These are phyloP conservation scores for Cataglyphis altisquamis DNA, from an alignment of 2,888 invertebrate species.

Conservation along the genomic window DNA sequence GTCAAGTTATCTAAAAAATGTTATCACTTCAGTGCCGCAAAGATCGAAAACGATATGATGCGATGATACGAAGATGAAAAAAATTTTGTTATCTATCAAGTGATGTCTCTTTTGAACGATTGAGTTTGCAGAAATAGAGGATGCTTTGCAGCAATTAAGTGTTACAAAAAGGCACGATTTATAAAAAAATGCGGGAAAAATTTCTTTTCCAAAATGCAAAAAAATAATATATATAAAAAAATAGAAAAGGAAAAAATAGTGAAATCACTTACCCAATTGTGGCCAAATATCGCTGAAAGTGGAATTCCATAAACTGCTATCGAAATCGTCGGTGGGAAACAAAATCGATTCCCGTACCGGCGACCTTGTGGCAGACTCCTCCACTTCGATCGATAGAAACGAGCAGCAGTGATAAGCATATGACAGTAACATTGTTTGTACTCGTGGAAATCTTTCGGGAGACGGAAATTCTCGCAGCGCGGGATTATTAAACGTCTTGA, in stretches of 20 bases:
- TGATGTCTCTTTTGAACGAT: neutral
- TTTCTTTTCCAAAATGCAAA: neutral
- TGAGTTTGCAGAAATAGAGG: neutral
- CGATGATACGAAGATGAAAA: neutral
- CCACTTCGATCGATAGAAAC: constrained; percentile 89
- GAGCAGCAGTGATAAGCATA: constrained; percentile 99
- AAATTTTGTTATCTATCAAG: neutral
- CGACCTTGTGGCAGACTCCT: constrained; percentile 81
- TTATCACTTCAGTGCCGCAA: constrained; percentile 75
- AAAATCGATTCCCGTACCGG: constrained; percentile 89
- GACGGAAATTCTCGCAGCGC: constrained; percentile 95
- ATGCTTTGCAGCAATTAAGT: constrained; percentile 69
- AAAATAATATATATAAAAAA: neutral
- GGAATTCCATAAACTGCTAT: constrained; percentile 93
- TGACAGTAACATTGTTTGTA: constrained; percentile 94
- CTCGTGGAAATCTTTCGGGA: constrained; percentile 94
- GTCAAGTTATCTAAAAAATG: constrained; percentile 90
- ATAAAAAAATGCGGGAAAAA: neutral
- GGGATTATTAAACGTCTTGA: constrained; percentile 97
- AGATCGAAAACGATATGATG: constrained; percentile 28
- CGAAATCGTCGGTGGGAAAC: constrained; percentile 91
- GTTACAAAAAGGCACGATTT: constrained; percentile 34
- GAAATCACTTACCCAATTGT: constrained; percentile 90
- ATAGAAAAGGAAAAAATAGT: neutral
- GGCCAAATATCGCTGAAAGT: constrained; percentile 94